Evolutionary conservation across 2,113 vertebrate genomes (phyloP).

Genomic region (Pachypanchax playfairii): DNA sequence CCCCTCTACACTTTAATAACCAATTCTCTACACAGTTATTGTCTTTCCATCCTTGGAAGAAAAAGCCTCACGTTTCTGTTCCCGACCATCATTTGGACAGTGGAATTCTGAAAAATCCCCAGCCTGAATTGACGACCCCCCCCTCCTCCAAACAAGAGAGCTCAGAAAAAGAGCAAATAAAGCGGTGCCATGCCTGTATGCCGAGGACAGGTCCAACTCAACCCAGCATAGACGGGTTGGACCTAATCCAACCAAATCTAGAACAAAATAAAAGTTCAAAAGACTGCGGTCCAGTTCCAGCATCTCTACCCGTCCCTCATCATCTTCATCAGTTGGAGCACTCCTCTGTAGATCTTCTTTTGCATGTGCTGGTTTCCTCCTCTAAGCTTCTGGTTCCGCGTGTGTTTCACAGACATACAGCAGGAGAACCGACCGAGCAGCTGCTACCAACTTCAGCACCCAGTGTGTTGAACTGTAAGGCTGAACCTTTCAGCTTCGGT

Average conservation of each 20-base stretch:
- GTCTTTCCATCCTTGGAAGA: background rate
- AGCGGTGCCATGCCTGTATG: constrained; percentile 1
- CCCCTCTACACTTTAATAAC: background rate
- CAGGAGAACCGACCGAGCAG: background rate
- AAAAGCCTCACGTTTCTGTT: background rate
- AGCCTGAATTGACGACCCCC: background rate
- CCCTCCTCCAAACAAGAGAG: background rate
- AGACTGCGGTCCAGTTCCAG: background rate
- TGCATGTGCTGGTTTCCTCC: constrained; percentile 64
- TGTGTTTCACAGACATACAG: constrained; percentile 22
- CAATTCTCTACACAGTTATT: background rate
- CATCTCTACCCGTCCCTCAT: constrained; percentile 6
- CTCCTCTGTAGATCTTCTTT: constrained; percentile 64
- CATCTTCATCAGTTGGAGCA: constrained; percentile 49
- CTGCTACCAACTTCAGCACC: background rate
- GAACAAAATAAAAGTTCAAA: background rate
- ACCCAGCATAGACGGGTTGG: background rate
- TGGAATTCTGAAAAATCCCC: background rate
- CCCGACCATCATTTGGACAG: constrained; percentile 12
- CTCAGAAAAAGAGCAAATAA: background rate
- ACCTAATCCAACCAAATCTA: background rate
- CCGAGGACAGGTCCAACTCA: background rate
- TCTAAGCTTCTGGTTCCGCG: constrained; percentile 56
- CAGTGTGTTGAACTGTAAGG: background rate
- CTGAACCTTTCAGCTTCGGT: too few species aligned